Evolutionary conservation across 2,113 vertebrate species (phyloP).

Genomic region (Scortum barcoo): DNA sequence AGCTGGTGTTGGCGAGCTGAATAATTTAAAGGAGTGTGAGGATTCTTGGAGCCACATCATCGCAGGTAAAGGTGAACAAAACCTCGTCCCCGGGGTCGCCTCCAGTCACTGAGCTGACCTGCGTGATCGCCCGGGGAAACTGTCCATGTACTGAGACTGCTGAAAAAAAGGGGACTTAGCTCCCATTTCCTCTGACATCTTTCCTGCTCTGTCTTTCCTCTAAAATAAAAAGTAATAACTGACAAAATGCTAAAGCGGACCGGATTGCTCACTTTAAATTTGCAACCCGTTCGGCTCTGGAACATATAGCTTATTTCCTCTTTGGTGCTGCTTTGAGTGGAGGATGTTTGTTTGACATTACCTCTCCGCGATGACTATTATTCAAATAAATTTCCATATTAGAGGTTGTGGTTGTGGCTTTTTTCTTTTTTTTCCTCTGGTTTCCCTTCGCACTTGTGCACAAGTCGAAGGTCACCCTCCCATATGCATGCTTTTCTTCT

Average conservation of each 20-base stretch:
- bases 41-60: conserved; percentile 35
- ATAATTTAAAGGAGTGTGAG: conserved; percentile 61
- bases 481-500: conserved; percentile 7
- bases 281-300: neutral
- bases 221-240: conserved; percentile 1
- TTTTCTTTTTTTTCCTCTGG: neutral
- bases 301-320: conserved; percentile 27
- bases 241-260: conserved; percentile 25
- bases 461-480: conserved; percentile 55
- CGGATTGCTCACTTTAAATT: neutral
- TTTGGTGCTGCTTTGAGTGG: conserved; percentile 25
- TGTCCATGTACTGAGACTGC: conserved; percentile 14
- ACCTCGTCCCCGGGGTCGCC: conserved; percentile 41
- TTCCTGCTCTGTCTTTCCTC: conserved; percentile 31
- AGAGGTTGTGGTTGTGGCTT: conserved; percentile 44
- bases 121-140: conserved; percentile 31
- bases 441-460: neutral
- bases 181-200: conserved; percentile 21
- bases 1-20: conserved; percentile 42
- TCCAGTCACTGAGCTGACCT: conserved; percentile 35
- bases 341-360: conserved; percentile 36
- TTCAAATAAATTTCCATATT: conserved; percentile 68
- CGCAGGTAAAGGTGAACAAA: conserved; percentile 57
- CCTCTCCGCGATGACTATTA: conserved; percentile 11
- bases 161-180: conserved; percentile 1